Conservation (phyloP, 2,113 vertebrate species). For the Rana temporaria region DNA sequence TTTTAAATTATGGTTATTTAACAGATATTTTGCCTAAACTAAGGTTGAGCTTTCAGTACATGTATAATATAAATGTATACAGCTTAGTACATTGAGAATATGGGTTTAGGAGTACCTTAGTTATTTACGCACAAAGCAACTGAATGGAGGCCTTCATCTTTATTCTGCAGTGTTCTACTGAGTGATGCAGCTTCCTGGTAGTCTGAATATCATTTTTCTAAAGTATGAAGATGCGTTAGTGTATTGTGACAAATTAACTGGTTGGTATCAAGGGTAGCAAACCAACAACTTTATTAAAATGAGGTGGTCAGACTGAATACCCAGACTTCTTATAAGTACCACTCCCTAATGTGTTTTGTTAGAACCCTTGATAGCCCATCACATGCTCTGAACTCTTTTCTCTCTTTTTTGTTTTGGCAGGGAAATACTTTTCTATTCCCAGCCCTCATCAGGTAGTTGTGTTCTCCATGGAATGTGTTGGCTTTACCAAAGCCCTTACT, state of each 20-base stretch:
- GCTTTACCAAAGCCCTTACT: constrained; percentile 83
- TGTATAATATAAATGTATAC: too few species aligned
- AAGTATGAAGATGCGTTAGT: not conserved
- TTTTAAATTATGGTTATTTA: too few species aligned
- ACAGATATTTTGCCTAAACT: too few species aligned
- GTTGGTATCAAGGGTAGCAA: not conserved
- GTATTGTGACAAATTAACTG: not conserved
- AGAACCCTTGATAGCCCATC: constrained; percentile 24
- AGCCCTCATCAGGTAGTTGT: constrained; percentile 83
- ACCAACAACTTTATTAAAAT: not conserved
- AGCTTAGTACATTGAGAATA: too few species aligned
- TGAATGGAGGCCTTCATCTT: not conserved
- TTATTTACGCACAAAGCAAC: not conserved
- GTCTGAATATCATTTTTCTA: not conserved
- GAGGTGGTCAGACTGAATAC: not conserved
- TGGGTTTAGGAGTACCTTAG: not conserved
- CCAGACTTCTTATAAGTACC: not conserved
- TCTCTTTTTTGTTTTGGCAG: constrained; percentile 81
- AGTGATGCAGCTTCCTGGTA: too few species aligned
- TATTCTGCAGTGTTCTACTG: not conserved
- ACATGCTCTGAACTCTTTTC: constrained; percentile 42
- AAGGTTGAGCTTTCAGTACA: too few species aligned
- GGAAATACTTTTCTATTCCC: constrained; percentile 83
- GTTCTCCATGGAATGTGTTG: constrained; percentile 86
- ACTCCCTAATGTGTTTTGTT: constrained; percentile 19